Base-by-base conservation (phyloP, 2,113 vertebrate genomes). In the Macrotis lagotis region DNA sequence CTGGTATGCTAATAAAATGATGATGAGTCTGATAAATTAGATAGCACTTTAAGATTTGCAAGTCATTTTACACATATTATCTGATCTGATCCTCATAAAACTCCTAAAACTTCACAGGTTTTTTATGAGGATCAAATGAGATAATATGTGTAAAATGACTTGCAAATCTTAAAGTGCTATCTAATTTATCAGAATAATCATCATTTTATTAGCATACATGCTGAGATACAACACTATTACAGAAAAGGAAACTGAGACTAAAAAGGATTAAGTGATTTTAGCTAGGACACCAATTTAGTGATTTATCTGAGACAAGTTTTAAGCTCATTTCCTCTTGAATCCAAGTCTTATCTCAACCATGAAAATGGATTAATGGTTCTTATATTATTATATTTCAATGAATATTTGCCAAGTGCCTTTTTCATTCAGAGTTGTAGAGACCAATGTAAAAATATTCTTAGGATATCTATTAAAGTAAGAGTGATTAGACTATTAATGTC, bases 71-170 rank as follows among this genome's bases (percentile, higher is more conserved):
- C 66, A 83, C 37, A 83, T 0, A 37, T 16, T 74, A 74, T 83
- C 16, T 83, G 37, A 22, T 44, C 22, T 83, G n/a, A 24, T 83
- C 19, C 2, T n/a, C 66, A 7, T n/a, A 83, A 44, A 83, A 44
- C 22, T 44, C 7, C 16, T 8, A 0, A 24, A 0, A 44, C 6
- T 14, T 83, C n/a, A n/a, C n/a, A n/a, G n/a, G n/a, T n/a, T n/a
- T n/a, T n/a, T n/a, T n/a, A n/a, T n/a, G n/a, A n/a, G n/a, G n/a
- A n/a, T n/a, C n/a, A n/a, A n/a, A n/a, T n/a, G n/a, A n/a, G n/a
- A n/a, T n/a, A n/a, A n/a, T n/a, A n/a, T n/a, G n/a, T n/a, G n/a
- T n/a, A n/a, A n/a, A n/a, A n/a, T n/a, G n/a, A n/a, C n/a, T n/a
- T n/a, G n/a, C n/a, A n/a, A n/a, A n/a, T n/a, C n/a, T n/a, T n/a